Evolutionary conservation across 1,140 invertebrate genomes (phyloP), one percentile per base, ranked within the genome.

Genomic region (Drosophila parabipectinata): DNA sequence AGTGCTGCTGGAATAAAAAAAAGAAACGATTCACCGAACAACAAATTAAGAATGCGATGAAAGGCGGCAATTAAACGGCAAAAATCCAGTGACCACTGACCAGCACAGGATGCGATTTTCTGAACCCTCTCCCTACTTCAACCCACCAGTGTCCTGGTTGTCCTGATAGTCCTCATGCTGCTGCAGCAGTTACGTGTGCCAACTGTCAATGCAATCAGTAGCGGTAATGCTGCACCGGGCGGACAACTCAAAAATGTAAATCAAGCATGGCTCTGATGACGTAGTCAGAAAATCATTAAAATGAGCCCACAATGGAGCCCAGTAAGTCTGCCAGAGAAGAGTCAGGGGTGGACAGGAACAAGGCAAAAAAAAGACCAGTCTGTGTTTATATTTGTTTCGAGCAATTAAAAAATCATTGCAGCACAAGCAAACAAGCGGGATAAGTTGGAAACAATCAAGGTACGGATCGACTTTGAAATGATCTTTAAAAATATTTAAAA

Each of bases 331-430:
- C 15, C 64, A 37, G 47, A 39, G 30, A 71, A 8, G 66, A 68
- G 66, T 56, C 66, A 69, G 41, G 24, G 0, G 30, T 18, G 66
- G 61, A 45, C 61, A 67, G 18, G 61, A 54, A 32, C 26, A 9
- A 50, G 34, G 10, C 34, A 37, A 14, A 24, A 34, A 62, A 68
- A 69, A 18, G 66, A 14, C 51, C 52, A 39, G 53, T 52, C 71
- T 54, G 52, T 75, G 72, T 75, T 75, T 75, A 66, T 74, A 74
- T 75, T 75, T 75, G 71, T 75, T 54, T 54, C 71, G 47, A 74
- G 72, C 72, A 75, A 75, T 75, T 75, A 75, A 75, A 74, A 75
- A 75, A 75, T 75, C 72, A 75, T 75, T 75, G 72, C 60, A 74
- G 60, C 59, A 74, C 45, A 54, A 72, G 68, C 66, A 72, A 44